phyloP scores from a whole-genome alignment of 2,113 vertebrate species.

The Heterotilapia buettikoferi region DNA sequence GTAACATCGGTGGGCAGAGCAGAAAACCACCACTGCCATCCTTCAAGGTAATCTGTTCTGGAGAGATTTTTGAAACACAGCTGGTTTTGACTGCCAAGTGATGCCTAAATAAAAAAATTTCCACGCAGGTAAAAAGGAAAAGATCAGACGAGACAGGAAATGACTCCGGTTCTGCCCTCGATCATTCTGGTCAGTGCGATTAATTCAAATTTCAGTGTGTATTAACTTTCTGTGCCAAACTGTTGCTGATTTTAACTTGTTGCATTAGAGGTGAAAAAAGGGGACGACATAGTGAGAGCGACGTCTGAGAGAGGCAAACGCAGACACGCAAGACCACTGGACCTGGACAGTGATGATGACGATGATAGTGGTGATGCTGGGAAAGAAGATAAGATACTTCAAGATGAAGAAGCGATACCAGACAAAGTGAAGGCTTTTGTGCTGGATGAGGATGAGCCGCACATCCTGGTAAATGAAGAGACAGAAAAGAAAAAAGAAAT shows the following conservation, averaged over 20 bases:
- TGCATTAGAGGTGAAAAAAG: constrained; percentile 68
- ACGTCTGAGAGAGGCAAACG: constrained; percentile 75
- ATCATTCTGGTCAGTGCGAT: constrained; percentile 46
- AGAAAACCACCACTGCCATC: constrained; percentile 87
- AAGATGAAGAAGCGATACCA: constrained; percentile 59
- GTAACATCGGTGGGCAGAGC: constrained; percentile 70
- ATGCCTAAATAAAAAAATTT: not conserved
- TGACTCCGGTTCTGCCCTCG: constrained; percentile 62
- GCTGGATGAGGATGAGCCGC: constrained; percentile 38
- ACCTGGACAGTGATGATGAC: constrained; percentile 84
- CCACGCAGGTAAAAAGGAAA: constrained; percentile 86
- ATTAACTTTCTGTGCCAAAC: not conserved
- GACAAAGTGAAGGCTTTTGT: constrained; percentile 71
- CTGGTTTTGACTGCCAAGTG: not conserved
- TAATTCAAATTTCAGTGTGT: not conserved
- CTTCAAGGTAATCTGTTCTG: constrained; percentile 79
- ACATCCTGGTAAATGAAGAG: constrained; percentile 63
- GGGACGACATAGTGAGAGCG: constrained; percentile 55
- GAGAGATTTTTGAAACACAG: not conserved
- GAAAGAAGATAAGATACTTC: constrained; percentile 71
- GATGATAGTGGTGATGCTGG: not conserved
- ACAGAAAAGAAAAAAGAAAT: not conserved
- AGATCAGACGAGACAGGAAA: constrained; percentile 75
- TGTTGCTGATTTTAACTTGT: not conserved
- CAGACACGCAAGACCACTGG: constrained; percentile 81